Evolutionary conservation across 1,140 invertebrate genomes (phyloP).

Genomic region (Zaprionus davidi): DNA sequence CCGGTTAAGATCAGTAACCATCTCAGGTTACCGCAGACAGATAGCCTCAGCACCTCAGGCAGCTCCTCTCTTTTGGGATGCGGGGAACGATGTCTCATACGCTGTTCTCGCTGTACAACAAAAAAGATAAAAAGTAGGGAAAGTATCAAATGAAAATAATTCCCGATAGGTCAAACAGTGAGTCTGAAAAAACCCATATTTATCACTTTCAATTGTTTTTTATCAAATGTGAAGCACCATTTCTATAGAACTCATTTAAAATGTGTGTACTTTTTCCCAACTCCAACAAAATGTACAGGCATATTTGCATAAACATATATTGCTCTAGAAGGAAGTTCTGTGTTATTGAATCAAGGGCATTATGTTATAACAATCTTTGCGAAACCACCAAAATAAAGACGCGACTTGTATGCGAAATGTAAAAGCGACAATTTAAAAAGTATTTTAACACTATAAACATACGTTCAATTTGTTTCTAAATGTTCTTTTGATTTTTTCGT

Average conservation of each 20-base stretch:
- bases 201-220: constrained; percentile 49
- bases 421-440: background rate
- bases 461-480: background rate
- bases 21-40: constrained; percentile 68
- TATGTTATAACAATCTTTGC: constrained; percentile 23
- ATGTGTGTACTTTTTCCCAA: constrained; percentile 42
- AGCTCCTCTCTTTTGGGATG: background rate
- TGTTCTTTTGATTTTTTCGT: background rate
- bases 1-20: constrained; percentile 58
- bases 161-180: background rate
- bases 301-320: constrained; percentile 9
- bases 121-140: constrained; percentile 22
- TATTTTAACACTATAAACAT: constrained; percentile 53
- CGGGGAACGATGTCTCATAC: background rate
- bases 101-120: constrained; percentile 30
- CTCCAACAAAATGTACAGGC: constrained; percentile 2
- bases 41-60: constrained; percentile 39
- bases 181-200: constrained; percentile 30
- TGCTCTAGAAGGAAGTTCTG: constrained; percentile 57
- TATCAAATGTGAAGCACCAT: constrained; percentile 20
- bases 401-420: constrained; percentile 57
- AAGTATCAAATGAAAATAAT: constrained; percentile 36
- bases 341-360: constrained; percentile 53
- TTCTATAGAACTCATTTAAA: constrained; percentile 48
- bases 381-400: constrained; percentile 16